Conservation (phyloP, 2,113 vertebrate genomes). For the Zosterops pallidus region DNA sequence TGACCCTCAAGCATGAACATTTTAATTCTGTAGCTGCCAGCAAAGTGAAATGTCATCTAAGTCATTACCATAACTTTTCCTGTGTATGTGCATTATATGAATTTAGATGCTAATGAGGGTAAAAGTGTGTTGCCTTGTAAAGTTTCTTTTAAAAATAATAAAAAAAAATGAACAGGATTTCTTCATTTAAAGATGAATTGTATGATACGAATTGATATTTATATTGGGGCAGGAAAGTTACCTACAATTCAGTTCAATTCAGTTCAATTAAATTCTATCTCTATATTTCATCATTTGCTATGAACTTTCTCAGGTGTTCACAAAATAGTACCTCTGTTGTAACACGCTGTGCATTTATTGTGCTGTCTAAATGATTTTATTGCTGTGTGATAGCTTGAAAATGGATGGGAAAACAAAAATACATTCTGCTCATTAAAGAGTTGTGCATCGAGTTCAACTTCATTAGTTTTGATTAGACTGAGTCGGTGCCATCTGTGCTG, state of each 20-base stretch:
- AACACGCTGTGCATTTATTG: background rate
- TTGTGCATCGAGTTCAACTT: conserved; percentile 53
- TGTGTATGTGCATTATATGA: background rate
- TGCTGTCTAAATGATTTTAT: background rate
- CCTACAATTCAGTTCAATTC: background rate
- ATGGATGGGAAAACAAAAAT: conserved; percentile 34
- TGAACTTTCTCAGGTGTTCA: background rate
- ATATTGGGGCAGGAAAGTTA: background rate
- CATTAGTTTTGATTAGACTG: conserved; percentile 64
- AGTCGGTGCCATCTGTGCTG: conserved; percentile 44
- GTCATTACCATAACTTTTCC: background rate
- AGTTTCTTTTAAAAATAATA: background rate
- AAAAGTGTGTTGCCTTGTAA: background rate
- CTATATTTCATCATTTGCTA: background rate
- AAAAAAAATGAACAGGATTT: background rate
- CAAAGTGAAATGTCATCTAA: conserved; percentile 10
- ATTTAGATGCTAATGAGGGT: background rate
- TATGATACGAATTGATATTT: background rate
- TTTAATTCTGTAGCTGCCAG: conserved; percentile 10
- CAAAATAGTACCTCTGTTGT: background rate
- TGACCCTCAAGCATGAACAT: background rate
- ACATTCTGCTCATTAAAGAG: conserved; percentile 40
- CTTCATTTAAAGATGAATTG: background rate
- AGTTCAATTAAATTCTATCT: background rate
- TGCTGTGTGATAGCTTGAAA: conserved; percentile 2